Evolutionary conservation across 2,888 invertebrate genomes (phyloP), one percentile per base, ranked within the genome.

Genomic region (Mycalesis mineus): DNA sequence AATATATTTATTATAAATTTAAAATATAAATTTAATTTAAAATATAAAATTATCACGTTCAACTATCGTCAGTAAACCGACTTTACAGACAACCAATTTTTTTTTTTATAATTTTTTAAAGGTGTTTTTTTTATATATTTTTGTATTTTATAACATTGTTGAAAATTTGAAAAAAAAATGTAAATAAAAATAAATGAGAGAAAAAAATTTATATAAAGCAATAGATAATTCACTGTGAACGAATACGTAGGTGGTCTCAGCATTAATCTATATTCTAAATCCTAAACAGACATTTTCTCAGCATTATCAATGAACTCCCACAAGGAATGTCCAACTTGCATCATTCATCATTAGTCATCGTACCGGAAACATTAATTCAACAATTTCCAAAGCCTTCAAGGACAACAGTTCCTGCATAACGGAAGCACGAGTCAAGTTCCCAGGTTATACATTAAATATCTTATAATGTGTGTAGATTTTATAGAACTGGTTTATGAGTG

Each of bases 291-390:
- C 33, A 15, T 7, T 36, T 39, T 42, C 49, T 15, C n/a, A 36
- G 42, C 53, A 56, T 47, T 54, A 61, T 54, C 48, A 50, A 17
- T 33, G 36, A 55, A 57, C 57, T 57, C 60, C 60, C 45, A 57
- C 60, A 45, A 36, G 45, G 41, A 41, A 54, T 40, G 57, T 42
- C 45, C 28, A 41, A 52, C 40, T 57, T 57, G 49, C 55, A 57
- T 61, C 50, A 55, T n/a, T n/a, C n/a, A n/a, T n/a, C 56, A 58
- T 53, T 41, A 56, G 22, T 53, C 50, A 53, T 31, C 28, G 51
- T 50, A 45, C 52, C 59, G 59, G 61, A 61, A 61, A 61, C 50
- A 61, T 59, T 59, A 56, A 59, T 50, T 61, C 59, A 61, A 61
- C 44, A 60, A 47, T 57, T 60, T 57, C 57, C 53, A 57, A 54